A percentile compares a stretch with the other conserved stretches of the same genome.
Evolutionary conservation across 2,797 vertebrate species (phyloP).

Genomic region (Spheniscus humboldti): DNA sequence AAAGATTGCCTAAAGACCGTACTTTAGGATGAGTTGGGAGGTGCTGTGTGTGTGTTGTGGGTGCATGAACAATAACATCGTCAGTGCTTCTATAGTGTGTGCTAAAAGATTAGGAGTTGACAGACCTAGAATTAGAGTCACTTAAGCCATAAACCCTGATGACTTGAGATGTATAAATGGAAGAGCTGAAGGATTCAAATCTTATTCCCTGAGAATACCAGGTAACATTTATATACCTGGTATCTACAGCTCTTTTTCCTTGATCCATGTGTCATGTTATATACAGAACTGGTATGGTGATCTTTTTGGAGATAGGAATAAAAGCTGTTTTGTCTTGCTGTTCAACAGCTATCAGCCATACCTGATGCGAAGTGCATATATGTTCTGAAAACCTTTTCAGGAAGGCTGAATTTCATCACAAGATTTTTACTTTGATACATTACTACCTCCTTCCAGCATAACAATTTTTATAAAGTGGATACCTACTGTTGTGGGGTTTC

Average conservation of each 20-base stretch:
- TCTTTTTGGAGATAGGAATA: not conserved
- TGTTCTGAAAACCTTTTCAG: not conserved
- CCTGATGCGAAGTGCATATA: not conserved
- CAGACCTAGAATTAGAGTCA: not conserved
- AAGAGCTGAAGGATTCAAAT: not conserved
- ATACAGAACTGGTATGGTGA: not conserved
- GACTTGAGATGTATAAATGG: not conserved
- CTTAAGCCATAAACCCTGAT: not conserved
- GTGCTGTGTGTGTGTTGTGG: not conserved
- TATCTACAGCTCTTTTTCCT: not conserved
- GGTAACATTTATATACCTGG: not conserved
- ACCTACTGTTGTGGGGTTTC: not conserved
- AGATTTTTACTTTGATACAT: not conserved
- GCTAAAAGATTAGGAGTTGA: not conserved
- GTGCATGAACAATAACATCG: not conserved
- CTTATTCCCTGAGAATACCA: not conserved
- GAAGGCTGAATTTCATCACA: not conserved
- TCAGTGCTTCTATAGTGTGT: not conserved
- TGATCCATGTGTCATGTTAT: not conserved
- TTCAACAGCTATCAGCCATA: not conserved
- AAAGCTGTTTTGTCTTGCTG: not conserved
- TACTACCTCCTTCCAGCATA: not conserved
- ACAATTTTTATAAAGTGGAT: not conserved
- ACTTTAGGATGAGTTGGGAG: not conserved
- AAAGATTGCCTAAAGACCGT: not conserved